Evolutionary conservation across 2,888 invertebrate species (phyloP).

Genomic region (Chaitophorus viminalis): DNA sequence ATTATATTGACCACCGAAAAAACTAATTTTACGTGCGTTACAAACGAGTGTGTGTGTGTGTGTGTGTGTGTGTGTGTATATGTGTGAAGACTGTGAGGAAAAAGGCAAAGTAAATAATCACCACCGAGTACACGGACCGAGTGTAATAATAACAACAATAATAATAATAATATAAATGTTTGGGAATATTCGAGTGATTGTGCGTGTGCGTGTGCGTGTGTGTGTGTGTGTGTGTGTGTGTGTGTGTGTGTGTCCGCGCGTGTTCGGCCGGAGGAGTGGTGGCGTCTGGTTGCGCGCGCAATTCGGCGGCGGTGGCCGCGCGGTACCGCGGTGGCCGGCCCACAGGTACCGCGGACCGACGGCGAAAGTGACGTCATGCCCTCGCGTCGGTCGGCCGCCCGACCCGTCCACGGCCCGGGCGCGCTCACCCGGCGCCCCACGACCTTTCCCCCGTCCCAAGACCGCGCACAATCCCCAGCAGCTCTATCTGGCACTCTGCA

Average conservation of each 20-base stretch:
- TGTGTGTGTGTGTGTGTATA: background rate
- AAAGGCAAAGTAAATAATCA: conserved; percentile 28
- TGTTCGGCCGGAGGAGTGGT: background rate
- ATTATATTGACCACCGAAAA: conserved; percentile 15
- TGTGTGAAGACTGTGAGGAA: background rate
- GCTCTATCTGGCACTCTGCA: background rate
- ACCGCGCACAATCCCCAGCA: background rate
- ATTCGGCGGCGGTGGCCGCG: background rate
- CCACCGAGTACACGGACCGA: conserved; percentile 29
- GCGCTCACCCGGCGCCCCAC: background rate
- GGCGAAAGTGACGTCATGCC: conserved; percentile 8
- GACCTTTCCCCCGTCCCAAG: background rate
- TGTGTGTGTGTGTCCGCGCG: background rate
- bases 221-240: background rate
- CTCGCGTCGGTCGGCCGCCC: background rate
- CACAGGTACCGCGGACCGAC: background rate
- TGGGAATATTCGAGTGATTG: conserved; percentile 5
- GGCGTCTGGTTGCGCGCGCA: background rate
- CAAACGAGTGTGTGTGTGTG: background rate
- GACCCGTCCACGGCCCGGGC: background rate
- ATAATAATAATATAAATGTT: conserved; percentile 48
- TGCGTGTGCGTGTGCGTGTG: conserved; percentile 2
- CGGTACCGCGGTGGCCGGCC: background rate
- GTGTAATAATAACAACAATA: conserved; percentile 35
- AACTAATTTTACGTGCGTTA: conserved; percentile 6